Conservation (phyloP, 2,797 vertebrate species). For the Melanitta fusca region DNA sequence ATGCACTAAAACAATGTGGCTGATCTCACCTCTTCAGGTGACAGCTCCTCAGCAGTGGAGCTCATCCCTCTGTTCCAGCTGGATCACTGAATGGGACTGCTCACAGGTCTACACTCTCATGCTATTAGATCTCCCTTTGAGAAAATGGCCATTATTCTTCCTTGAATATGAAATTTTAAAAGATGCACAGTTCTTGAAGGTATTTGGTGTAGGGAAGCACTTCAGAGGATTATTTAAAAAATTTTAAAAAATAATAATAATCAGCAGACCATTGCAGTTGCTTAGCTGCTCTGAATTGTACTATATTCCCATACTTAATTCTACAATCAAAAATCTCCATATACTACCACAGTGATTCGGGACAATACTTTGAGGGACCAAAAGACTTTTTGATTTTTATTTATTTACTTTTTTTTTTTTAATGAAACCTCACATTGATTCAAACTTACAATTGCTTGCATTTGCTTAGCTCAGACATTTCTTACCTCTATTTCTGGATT, state of each 20-base stretch:
- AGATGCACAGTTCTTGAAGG: neutral
- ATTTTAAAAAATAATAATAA: neutral
- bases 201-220: neutral
- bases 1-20: accelerated
- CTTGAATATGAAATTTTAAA: neutral
- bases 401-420: neutral
- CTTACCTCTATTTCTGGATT: neutral
- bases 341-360: too few relatives aligned
- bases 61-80: neutral
- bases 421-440: neutral
- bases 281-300: neutral
- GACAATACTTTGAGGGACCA: neutral
- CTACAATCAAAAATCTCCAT: neutral
- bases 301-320: neutral
- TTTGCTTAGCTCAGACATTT: neutral
- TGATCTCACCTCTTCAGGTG: neutral
- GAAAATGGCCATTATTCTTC: neutral
- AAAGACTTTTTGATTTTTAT: neutral
- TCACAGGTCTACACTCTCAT: neutral
- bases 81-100: accelerated
- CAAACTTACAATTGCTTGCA: neutral
- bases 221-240: accelerated
- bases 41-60: accelerated
- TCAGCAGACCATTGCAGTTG: neutral
- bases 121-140: neutral